Base-by-base conservation (phyloP, 2,113 vertebrate genomes). In the Nymphicus hollandicus region DNA sequence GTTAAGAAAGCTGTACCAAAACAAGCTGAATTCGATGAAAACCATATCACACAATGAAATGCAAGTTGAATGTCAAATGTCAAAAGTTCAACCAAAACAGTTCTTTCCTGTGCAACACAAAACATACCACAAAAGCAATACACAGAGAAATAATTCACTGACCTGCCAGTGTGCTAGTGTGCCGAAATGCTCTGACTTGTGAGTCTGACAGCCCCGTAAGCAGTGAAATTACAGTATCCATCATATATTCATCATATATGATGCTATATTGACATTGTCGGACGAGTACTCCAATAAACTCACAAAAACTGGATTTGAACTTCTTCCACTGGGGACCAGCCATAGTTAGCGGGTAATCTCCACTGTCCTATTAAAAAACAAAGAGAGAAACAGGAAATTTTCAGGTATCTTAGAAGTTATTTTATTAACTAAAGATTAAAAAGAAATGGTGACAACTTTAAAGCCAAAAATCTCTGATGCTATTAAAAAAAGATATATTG, bases 221-320 rank as follows among this genome's bases (percentile, higher is more conserved):
- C 92, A 99, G 99, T 52, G 99, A 99, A 97, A 99, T 99, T 91
- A 99, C 98, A 9, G 99, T 99, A 91, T 99, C 99, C 99, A 99
- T 99, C 99, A 99, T 99, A 96, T 99, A 99, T 53, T 99, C 99
- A 96, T 99, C 99, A 96, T 99, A 99, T 98, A 99, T 99, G 98
- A 99, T 99, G 98, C 99, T 99, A 96, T 99, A 99, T 56, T 99
- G 99, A 98, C 99, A 99, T 71, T 99, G 99, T 86, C 99, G 98
- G 90, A 99, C 99, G 49, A 99, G 98, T 28, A 99, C 99, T 4
- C 98, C 98, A 96, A 99, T 99, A 97, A 99, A 99, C 98, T 99
- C 99, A 98, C 99, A 99, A 97, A 99, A 99, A 96, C 99, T 99
- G 92, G 98, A 98, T 91, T 99, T 99, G 97, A 99, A 99, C 96